Percentiles rank a stretch among this genome's conserved stretches.
Conservation (phyloP, 2,113 vertebrate species). For the Erythrolamprus reginae region DNA sequence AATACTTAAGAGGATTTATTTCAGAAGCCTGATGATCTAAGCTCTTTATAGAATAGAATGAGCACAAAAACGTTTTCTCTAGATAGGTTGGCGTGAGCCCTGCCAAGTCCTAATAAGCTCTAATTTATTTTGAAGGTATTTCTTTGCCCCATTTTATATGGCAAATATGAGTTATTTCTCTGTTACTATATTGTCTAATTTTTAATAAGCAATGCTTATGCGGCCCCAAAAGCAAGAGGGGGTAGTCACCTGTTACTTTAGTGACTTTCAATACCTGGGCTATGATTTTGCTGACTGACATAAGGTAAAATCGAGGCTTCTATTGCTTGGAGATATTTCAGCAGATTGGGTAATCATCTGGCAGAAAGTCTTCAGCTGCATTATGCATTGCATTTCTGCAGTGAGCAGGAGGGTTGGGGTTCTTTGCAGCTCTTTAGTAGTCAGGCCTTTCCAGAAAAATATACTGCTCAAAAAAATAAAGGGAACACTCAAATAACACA, state of each 20-base stretch:
- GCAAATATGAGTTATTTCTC: not conserved
- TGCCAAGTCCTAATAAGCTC: not conserved
- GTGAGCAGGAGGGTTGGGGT: not conserved
- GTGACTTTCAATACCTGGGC: not conserved
- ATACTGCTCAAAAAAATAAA: too few relatives aligned
- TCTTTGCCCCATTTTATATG: not conserved
- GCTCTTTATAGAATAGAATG: constrained; percentile 16
- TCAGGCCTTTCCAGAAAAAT: not conserved
- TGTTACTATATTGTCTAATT: not conserved
- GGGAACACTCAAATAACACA: too few relatives aligned
- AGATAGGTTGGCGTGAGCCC: constrained; percentile 26
- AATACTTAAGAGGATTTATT: constrained; percentile 3
- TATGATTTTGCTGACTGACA: not conserved
- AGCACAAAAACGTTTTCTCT: constrained; percentile 19
- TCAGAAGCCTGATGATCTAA: constrained; percentile 25
- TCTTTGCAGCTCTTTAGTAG: not conserved
- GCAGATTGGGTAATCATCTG: not conserved
- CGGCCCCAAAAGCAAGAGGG: not conserved
- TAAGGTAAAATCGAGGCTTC: not conserved
- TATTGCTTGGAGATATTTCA: not conserved
- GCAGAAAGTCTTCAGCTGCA: not conserved
- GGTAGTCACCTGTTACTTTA: not conserved
- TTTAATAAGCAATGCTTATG: not conserved
- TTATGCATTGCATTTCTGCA: not conserved
- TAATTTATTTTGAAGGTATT: not conserved